Evolutionary conservation across 2,797 vertebrate species (phyloP).

Genomic region (Tarsius wallacei): DNA sequence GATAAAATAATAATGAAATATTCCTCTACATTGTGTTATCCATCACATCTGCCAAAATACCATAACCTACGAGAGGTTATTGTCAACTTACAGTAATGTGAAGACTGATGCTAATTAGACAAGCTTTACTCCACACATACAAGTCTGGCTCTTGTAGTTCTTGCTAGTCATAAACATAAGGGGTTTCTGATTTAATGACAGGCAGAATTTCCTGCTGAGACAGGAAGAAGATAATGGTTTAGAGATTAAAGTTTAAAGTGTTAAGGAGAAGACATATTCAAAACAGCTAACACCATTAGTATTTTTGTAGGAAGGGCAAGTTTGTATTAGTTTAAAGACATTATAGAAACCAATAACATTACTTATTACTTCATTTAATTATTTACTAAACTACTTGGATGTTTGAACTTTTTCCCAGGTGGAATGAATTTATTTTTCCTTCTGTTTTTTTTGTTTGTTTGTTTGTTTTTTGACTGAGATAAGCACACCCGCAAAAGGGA

Average conservation of each 20-base stretch:
- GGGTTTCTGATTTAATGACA: slow-evolving; percentile 70
- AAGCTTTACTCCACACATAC: slow-evolving; percentile 59
- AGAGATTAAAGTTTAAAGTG: slow-evolving; percentile 72
- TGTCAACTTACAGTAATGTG: slow-evolving; percentile 44
- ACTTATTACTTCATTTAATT: slow-evolving; percentile 30
- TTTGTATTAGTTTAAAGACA: slow-evolving; percentile 3
- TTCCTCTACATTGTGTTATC: slow-evolving; percentile 16
- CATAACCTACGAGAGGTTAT: slow-evolving; percentile 32
- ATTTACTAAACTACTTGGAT: not conserved
- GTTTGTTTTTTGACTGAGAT: not conserved
- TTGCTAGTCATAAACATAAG: slow-evolving; percentile 72
- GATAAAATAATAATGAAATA: slow-evolving; percentile 57
- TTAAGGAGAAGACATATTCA: not conserved
- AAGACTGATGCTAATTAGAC: slow-evolving; percentile 72
- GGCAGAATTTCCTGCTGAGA: slow-evolving; percentile 72
- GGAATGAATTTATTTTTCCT: not conserved
- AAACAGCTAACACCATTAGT: slow-evolving; percentile 38
- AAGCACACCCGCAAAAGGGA: not conserved
- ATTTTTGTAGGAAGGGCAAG: not conserved
- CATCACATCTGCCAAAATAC: slow-evolving; percentile 35
- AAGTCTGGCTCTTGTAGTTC: slow-evolving; percentile 26
- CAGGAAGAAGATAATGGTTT: slow-evolving; percentile 62
- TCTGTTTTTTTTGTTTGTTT: not conserved
- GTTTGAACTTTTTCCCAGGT: not conserved
- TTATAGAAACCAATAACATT: not conserved